A percentile compares a stretch with the other conserved stretches of the same genome.
Conservation (phyloP, 2,797 vertebrate species). For the Sebastes trivittatus region DNA sequence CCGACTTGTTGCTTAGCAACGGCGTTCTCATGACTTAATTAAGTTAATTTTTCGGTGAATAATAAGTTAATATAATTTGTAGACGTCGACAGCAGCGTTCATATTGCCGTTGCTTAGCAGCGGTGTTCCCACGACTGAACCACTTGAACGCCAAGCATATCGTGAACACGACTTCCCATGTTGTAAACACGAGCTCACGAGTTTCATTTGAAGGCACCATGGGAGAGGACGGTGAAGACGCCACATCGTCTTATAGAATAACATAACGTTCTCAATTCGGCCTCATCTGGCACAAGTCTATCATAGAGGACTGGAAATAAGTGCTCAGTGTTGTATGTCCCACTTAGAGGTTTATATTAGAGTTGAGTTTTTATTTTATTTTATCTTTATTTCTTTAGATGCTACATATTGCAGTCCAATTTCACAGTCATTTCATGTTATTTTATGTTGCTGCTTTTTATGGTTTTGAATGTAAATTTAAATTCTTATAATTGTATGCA, state of each 20-base stretch:
- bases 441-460: not conserved
- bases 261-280: not conserved
- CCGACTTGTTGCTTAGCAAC: no score
- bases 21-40: no score
- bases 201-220: no score
- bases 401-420: not conserved
- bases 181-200: no score
- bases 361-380: not conserved
- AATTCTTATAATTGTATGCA: not conserved
- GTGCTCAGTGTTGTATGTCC: not conserved
- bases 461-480: not conserved
- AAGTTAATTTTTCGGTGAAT: no score
- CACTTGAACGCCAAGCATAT: no score
- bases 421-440: not conserved
- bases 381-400: not conserved
- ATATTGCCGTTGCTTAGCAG: no score
- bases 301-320: not conserved
- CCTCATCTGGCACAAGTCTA: not conserved
- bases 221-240: not conserved
- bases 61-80: no score
- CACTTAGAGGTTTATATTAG: not conserved
- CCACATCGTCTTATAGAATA: not conserved
- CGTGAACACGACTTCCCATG: no score
- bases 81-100: no score
- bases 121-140: no score